Percentiles rank a stretch among this genome's conserved stretches.
These are phyloP conservation scores for Saguinus imperator DNA, from an alignment of 2,113 vertebrate species.

Conservation along the genomic window DNA sequence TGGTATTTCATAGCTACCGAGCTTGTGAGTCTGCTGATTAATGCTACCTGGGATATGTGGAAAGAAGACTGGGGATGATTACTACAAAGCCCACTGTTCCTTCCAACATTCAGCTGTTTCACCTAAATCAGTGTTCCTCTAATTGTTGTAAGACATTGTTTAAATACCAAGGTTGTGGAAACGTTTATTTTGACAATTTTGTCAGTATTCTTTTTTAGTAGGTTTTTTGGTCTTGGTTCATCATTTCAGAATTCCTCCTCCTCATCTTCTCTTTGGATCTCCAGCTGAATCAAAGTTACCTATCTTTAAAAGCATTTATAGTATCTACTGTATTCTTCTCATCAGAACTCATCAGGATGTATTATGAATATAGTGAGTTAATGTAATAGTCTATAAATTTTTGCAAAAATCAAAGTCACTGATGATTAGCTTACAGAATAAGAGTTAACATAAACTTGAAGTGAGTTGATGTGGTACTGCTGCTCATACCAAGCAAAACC, in stretches of 20 bases:
- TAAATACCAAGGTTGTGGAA: neutral
- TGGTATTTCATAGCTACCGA: neutral
- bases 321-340: neutral
- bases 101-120: neutral
- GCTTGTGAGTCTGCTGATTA: neutral
- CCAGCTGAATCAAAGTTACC: neutral
- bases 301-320: neutral
- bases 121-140: neutral
- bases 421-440: neutral
- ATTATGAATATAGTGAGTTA: neutral
- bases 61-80: neutral
- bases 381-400: neutral
- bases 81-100: neutral
- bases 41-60: neutral
- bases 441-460: neutral
- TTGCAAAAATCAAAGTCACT: neutral
- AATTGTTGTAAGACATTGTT: neutral
- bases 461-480: neutral
- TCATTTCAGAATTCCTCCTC: neutral
- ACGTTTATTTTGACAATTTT: neutral
- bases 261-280: neutral
- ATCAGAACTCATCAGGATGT: neutral
- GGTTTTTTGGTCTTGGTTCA: neutral
- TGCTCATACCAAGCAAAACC: neutral
- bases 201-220: neutral